Base-by-base conservation (phyloP, 2,797 vertebrate genomes). In the Gobio occitaniae region DNA sequence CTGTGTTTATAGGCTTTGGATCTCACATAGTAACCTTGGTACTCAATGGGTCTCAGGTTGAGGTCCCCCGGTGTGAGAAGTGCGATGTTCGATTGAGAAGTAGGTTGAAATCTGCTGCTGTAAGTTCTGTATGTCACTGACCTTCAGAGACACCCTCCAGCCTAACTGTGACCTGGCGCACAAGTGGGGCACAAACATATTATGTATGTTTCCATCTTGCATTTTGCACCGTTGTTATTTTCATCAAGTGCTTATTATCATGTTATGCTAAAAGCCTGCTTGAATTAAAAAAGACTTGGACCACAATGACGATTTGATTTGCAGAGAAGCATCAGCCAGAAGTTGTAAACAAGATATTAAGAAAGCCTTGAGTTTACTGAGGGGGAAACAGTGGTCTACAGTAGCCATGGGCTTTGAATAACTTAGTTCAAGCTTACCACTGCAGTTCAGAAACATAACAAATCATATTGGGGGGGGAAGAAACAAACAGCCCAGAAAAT, bases 211-310 rank as follows among this genome's bases (percentile, higher is more conserved):
- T 56, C 38, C 15, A 85, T 84, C 92, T 86, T 70, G 65, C 63
- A 38, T 65, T 89, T 63, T 88, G 88, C 88, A 82, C 82, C 88
- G 88, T 89, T 89, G 87, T 89, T 92, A 89, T 90, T 91, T 90
- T 91, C 90, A 84, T 87, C 84, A 44, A 65, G 66, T 71, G 12
- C 47, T 81, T 77, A 85, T 83, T 72, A 85, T 85, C 50, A 61
- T 81, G 52, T 78, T 85, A 52, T 80, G 38, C n/a, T 59, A 71
- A 76, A 88, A 54, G 19, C 81, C 48, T 56, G 65, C 80, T 84
- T 56, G 80, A 65, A 85, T 83, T 75, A 76, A 74, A 19, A 76
- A 70, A 61, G 61, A 86, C 83, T 86, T 88, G 74, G 82, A 84
- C 61, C 19, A 70, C 65, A 50, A 29, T 65, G 47, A 80, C 77